Percentiles rank a stretch among this genome's conserved stretches.
These are phyloP conservation scores for Lucilia cuprina DNA, from an alignment of 1,140 invertebrate species.

Conservation along the genomic window DNA sequence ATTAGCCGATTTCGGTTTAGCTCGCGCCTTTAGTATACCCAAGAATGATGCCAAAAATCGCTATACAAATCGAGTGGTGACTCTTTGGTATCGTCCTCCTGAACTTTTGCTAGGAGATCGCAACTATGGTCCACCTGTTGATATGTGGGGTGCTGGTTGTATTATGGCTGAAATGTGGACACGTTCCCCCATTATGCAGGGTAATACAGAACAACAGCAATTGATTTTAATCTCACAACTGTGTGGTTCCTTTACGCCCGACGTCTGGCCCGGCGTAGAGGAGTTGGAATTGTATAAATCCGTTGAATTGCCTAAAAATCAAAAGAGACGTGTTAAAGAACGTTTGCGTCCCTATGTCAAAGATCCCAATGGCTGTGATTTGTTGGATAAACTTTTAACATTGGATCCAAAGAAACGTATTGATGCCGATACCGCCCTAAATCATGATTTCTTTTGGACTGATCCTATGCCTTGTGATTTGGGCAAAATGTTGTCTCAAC, in stretches of 20 bases:
- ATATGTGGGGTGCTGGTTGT: conserved; percentile 98
- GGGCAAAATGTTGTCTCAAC: conserved; percentile 91
- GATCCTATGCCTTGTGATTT: conserved; percentile 94
- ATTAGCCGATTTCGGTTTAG: conserved; percentile 92
- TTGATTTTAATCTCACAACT: conserved; percentile 93
- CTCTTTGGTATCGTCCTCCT: conserved; percentile 96
- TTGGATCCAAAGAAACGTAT: conserved; percentile 91
- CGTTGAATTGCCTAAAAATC: conserved; percentile 89
- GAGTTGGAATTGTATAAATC: conserved; percentile 90
- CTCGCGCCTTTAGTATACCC: conserved; percentile 88
- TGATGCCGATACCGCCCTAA: conserved; percentile 91
- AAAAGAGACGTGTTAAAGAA: conserved; percentile 92
- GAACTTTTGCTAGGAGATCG: conserved; percentile 80
- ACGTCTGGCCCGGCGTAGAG: conserved; percentile 95
- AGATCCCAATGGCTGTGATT: conserved; percentile 89
- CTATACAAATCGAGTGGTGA: conserved; percentile 98
- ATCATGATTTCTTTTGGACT: conserved; percentile 98
- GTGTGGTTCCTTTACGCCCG: conserved; percentile 93
- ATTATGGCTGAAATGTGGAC: conserved; percentile 99
- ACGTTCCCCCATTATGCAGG: conserved; percentile 86
- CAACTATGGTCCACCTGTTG: conserved; percentile 95
- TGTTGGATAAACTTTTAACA: conserved; percentile 91
- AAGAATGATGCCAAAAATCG: conserved; percentile 86
- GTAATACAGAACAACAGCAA: conserved; percentile 95
- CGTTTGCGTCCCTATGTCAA: conserved; percentile 91